Base-by-base conservation (phyloP, 1,140 invertebrate species). In the Episyrphus balteatus region DNA sequence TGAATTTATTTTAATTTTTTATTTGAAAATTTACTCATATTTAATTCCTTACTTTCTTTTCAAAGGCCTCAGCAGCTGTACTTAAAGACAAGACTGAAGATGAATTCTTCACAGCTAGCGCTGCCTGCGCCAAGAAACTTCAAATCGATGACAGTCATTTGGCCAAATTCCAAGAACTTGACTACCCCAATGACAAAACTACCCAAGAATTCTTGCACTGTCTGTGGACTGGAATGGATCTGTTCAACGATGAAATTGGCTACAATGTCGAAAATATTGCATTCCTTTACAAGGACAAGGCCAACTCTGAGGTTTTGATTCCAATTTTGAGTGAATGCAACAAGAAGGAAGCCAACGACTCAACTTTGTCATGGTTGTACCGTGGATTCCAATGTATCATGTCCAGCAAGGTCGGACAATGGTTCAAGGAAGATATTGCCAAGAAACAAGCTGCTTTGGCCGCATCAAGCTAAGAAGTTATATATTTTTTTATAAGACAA, bases 301-400 rank as follows among this genome's bases (percentile, higher is more conserved):
- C 37, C 36, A 51, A 51, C 31, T 37, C 41, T 39, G 50, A 51
- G 30, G 21, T 47, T 12, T 12, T 47, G 12, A 19, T 51, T 15
- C 50, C 50, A 12, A 43, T 47, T 26, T 40, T 47, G 15, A 47
- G 45, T 10, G 42, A 51, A 1, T 51, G 50, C 33, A 51, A 51
- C 44, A 36, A 18, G 9, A 38, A 44, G 17, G 17, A 26, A 34
- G 18, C 43, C 8, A 51, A 51, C 44, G 36, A 32, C 1, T 21
- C 42, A n/a, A 40, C 31, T 30, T 9, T 21, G 2, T 19, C 31
- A 37, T 51, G 50, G 50, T 47, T 36, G 21, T 51, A 47, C 21
- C 26, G 33, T 2, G 42, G 41, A 18, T 51, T 51, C 33, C 36
- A 44, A n/a, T 51, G 50, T 19, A 44, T 51, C 34, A 13, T 51